These are phyloP conservation scores for Hyles euphorbiae DNA, from an alignment of 1,140 invertebrate genomes.

Conservation along the genomic window DNA sequence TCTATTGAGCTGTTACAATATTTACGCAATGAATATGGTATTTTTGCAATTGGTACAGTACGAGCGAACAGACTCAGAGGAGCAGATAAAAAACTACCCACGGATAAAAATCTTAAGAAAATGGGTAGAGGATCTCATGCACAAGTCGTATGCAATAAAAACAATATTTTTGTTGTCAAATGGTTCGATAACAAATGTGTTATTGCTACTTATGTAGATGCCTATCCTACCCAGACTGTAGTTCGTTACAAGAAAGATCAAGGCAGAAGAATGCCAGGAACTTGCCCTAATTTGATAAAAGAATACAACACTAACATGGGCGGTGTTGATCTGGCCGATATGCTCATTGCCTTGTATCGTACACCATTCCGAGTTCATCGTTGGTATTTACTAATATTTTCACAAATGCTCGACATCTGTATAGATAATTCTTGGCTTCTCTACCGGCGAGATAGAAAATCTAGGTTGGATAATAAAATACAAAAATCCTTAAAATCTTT, in stretches of 20 bases:
- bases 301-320: conserved; percentile 60
- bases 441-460: conserved; percentile 1
- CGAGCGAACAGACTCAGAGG: neutral
- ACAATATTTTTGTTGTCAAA: conserved; percentile 37
- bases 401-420: conserved; percentile 31
- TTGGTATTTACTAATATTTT: conserved; percentile 34
- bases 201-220: conserved; percentile 39
- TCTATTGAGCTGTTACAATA: conserved; percentile 6
- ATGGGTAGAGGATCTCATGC: conserved; percentile 4
- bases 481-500: conserved; percentile 1
- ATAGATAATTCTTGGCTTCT: conserved; percentile 33
- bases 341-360: conserved; percentile 28
- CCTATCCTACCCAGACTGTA: conserved; percentile 32
- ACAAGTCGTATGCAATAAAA: conserved; percentile 14
- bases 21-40: neutral
- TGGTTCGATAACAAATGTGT: conserved; percentile 63
- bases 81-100: neutral
- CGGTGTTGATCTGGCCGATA: conserved; percentile 40
- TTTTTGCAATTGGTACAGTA: conserved; percentile 7
- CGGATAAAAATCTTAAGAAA: conserved; percentile 1
- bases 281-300: conserved; percentile 50
- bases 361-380: conserved; percentile 25
- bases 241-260: conserved; percentile 37
- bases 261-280: conserved; percentile 38
- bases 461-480: neutral